phyloP scores from a whole-genome alignment of 2,888 invertebrate genomes.

The Leucophenga maculata region DNA sequence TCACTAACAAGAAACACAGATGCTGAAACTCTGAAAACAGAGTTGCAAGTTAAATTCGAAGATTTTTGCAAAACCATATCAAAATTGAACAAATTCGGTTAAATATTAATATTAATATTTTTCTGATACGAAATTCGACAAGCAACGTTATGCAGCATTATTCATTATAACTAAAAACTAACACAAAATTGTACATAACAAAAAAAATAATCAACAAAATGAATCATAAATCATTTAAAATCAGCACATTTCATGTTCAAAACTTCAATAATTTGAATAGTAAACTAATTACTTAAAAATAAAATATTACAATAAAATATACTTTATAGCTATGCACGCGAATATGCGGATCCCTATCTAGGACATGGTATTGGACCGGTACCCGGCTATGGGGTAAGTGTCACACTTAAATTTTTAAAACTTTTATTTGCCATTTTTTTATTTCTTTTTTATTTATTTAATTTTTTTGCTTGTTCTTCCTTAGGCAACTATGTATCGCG shows the following conservation, averaged over 20 bases:
- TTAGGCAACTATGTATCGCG: conserved; percentile 93
- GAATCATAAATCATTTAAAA: conserved; percentile 35
- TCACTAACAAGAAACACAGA: conserved; percentile 52
- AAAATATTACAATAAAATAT: conserved; percentile 6
- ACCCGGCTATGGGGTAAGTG: conserved; percentile 94
- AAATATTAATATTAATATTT: too few relatives aligned
- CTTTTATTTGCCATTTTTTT: neutral
- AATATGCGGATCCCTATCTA: conserved; percentile 94
- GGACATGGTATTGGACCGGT: conserved; percentile 97
- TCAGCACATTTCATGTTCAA: conserved; percentile 23
- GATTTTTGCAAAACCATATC: conserved; percentile 57
- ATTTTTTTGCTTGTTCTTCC: conserved; percentile 45
- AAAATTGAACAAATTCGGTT: conserved; percentile 61
- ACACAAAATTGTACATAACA: conserved; percentile 21
- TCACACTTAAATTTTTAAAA: neutral
- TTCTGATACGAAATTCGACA: too few relatives aligned
- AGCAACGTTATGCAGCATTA: conserved; percentile 10
- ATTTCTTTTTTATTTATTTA: neutral
- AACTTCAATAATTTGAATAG: neutral
- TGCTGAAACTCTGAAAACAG: conserved; percentile 48
- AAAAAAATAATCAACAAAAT: conserved; percentile 18
- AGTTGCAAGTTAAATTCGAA: conserved; percentile 53
- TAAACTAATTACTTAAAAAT: neutral
- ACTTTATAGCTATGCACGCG: conserved; percentile 83
- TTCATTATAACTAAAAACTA: conserved; percentile 20